Evolutionary conservation across 23 tunicate genomes (phyloP).

Genomic region (Botrylloides violaceus): DNA sequence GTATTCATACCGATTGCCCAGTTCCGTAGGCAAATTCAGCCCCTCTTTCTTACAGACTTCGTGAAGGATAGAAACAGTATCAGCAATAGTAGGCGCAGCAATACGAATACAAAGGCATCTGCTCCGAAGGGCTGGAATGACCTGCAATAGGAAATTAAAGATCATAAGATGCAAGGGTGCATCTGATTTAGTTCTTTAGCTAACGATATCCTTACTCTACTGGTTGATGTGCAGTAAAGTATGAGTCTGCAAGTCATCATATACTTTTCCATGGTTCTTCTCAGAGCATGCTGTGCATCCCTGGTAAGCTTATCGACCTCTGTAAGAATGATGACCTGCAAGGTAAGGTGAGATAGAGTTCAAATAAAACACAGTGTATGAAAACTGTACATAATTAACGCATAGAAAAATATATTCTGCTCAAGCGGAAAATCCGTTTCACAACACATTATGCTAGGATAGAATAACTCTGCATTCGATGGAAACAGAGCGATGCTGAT

Average conservation of each 20-base stretch:
- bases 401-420: not conserved
- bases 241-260: conserved; percentile 89
- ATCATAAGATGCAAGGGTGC: not conserved
- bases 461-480: too few relatives aligned
- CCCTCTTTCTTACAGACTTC: conserved; percentile 73
- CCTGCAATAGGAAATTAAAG: conserved; percentile 18
- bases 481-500: too few relatives aligned
- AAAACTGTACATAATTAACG: not conserved
- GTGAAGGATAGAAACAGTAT: conserved; percentile 44
- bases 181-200: too few relatives aligned
- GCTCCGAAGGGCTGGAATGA: conserved; percentile 86
- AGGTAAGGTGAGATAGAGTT: too few relatives aligned
- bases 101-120: conserved; percentile 86
- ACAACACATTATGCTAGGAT: too few relatives aligned
- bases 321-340: conserved; percentile 84
- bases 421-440: not conserved
- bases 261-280: conserved; percentile 97
- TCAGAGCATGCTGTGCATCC: conserved; percentile 92
- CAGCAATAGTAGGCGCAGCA: conserved; percentile 67
- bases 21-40: conserved; percentile 53
- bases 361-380: too few relatives aligned
- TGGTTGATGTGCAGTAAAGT: conserved; percentile 81
- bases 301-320: conserved; percentile 74
- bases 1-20: conserved; percentile 73
- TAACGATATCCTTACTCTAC: conserved; percentile 44